Conservation (phyloP, 2,888 invertebrate species). For the Drosophila neonasuta region DNA sequence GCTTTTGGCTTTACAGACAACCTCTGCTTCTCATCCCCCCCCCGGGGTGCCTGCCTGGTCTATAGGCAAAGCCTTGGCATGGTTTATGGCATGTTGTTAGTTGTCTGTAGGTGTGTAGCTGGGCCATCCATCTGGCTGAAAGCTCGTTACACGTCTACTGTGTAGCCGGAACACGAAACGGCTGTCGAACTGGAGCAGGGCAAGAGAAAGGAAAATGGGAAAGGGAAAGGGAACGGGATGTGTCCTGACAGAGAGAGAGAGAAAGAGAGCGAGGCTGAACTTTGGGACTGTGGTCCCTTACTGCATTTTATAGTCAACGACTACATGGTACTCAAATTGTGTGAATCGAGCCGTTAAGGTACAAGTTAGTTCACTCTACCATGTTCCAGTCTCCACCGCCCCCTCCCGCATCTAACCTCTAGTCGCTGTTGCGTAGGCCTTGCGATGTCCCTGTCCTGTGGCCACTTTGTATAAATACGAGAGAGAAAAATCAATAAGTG, state of each 20-base stretch:
- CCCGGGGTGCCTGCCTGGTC: constrained; percentile 1
- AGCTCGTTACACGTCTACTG: constrained; percentile 69
- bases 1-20: constrained; percentile 43
- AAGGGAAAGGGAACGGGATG: not conserved
- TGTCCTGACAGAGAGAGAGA: too few species aligned
- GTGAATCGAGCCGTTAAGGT: constrained; percentile 78
- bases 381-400: constrained; percentile 51
- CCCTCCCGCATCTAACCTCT: too few species aligned
- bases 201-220: not conserved
- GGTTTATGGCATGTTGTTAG: constrained; percentile 71
- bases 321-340: constrained; percentile 76
- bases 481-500: constrained; percentile 72
- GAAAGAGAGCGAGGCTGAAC: not conserved
- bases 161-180: constrained; percentile 64
- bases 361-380: constrained; percentile 78
- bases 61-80: constrained; percentile 47
- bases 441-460: constrained; percentile 19
- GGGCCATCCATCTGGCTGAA: constrained; percentile 70
- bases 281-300: constrained; percentile 26
- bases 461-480: constrained; percentile 64
- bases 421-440: constrained; percentile 6
- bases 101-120: constrained; percentile 60
- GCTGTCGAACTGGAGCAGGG: constrained; percentile 30
- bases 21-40: not conserved
- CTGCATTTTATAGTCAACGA: constrained; percentile 72